phyloP scores from a whole-genome alignment of 37 sponge, comb jelly and placozoan genomes.

The Theonella swinhoei region DNA sequence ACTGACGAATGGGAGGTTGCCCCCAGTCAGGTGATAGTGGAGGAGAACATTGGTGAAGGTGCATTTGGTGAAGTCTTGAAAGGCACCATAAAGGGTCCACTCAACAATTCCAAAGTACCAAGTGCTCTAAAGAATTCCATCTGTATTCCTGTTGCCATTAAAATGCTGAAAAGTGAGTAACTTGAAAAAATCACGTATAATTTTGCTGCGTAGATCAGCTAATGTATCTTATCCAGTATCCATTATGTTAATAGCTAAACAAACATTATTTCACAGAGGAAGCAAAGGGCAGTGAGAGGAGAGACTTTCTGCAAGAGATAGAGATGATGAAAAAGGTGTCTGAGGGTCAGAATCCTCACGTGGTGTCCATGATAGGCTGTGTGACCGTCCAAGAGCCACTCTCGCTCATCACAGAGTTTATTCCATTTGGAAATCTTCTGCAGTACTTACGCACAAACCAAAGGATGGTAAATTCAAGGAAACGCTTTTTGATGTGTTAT shows the following conservation, averaged over 20 bases:
- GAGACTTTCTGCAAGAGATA: conserved; percentile 66
- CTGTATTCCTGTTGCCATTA: conserved; percentile 56
- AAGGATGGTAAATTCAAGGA: conserved; percentile 30
- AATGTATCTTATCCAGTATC: no score
- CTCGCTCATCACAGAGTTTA: conserved; percentile 74
- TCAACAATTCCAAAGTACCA: conserved; percentile 6
- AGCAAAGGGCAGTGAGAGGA: conserved; percentile 57
- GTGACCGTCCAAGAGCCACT: conserved; percentile 74
- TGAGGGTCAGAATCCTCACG: conserved; percentile 61
- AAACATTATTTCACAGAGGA: conserved; percentile 18
- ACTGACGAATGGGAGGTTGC: conserved; percentile 80
- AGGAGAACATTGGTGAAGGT: conserved; percentile 67
- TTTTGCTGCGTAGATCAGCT: no score
- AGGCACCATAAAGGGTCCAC: conserved; percentile 53
- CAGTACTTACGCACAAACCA: conserved; percentile 56
- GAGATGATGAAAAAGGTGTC: conserved; percentile 75
- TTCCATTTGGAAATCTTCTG: conserved; percentile 65
- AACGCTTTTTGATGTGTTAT: no score
- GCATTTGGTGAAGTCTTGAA: conserved; percentile 84
- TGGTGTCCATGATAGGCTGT: conserved; percentile 77
- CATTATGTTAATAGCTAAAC: background rate
- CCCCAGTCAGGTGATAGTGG: conserved; percentile 52
- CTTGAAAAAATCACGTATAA: background rate
- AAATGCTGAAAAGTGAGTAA: conserved; percentile 69
- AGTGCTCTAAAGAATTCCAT: conserved; percentile 21